phyloP scores from a whole-genome alignment of 1,140 invertebrate species.

The Nephotettix cincticeps region DNA sequence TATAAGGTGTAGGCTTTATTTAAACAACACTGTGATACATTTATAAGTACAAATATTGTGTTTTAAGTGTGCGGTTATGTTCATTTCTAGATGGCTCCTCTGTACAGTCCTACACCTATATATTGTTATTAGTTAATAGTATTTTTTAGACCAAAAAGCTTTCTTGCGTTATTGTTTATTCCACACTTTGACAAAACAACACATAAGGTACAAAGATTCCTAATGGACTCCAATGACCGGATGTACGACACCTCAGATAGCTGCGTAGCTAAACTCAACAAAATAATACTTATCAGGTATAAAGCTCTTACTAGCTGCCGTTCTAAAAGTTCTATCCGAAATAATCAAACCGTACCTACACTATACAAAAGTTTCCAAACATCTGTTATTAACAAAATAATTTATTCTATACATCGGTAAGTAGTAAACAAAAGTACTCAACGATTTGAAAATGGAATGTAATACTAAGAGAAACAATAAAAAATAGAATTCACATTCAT shows the following conservation, averaged over 20 bases:
- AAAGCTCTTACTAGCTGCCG: conserved; percentile 7
- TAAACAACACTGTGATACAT: conserved; percentile 32
- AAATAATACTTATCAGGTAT: conserved; percentile 10
- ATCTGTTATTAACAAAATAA: conserved; percentile 18
- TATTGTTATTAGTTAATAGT: conserved; percentile 20
- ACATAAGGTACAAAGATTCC: conserved; percentile 27
- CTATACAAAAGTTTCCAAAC: conserved; percentile 9
- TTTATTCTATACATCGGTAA: conserved; percentile 22
- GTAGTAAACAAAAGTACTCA: conserved; percentile 12
- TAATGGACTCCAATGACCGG: conserved; percentile 14
- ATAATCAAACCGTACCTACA: conserved; percentile 5
- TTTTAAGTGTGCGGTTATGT: conserved; percentile 31
- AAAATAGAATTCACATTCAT: conserved; percentile 1
- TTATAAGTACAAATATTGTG: conserved; percentile 32
- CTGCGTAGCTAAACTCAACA: conserved; percentile 11
- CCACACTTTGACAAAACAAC: conserved; percentile 29
- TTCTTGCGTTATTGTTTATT: conserved; percentile 17
- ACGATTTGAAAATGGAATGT: conserved; percentile 27
- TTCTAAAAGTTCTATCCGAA: background rate
- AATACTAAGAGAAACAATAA: conserved; percentile 15
- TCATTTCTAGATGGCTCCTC: conserved; percentile 13
- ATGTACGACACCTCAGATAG: conserved; percentile 15
- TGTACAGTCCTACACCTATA: conserved; percentile 29
- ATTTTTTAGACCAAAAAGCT: conserved; percentile 34
- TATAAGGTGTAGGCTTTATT: conserved; percentile 34